These are phyloP conservation scores for Byasa hedistus DNA, from an alignment of 2,888 invertebrate genomes.

Conservation along the genomic window DNA sequence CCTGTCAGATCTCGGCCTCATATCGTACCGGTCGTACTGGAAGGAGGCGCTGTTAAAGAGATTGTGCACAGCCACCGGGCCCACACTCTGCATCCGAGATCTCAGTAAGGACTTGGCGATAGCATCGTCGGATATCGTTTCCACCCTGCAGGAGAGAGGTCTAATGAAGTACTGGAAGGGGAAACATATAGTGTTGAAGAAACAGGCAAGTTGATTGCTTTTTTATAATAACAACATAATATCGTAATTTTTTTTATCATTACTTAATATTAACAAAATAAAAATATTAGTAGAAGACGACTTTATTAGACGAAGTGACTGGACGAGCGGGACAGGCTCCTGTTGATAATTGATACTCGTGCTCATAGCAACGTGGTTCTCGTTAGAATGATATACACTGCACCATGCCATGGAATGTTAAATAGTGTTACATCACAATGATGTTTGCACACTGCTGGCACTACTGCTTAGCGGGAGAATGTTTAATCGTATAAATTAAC, in stretches of 20 bases:
- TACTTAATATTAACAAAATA: background rate
- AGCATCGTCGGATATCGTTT: conserved; percentile 98
- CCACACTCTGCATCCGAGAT: conserved; percentile 94
- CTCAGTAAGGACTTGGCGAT: conserved; percentile 94
- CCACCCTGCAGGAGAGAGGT: conserved; percentile 96
- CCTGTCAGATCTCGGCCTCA: conserved; percentile 96
- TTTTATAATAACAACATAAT: background rate
- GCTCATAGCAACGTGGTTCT: too few species aligned
- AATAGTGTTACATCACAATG: too few species aligned
- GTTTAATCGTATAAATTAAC: too few species aligned
- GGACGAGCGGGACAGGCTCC: too few species aligned
- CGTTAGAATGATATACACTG: too few species aligned
- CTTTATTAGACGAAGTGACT: too few species aligned
- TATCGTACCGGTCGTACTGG: conserved; percentile 99
- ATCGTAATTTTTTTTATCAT: too few species aligned
- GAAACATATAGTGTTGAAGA: conserved; percentile 96
- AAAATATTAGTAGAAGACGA: background rate
- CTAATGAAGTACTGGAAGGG: conserved; percentile 99
- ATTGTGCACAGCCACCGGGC: conserved; percentile 92
- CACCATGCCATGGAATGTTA: too few species aligned
- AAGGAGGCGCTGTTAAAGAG: conserved; percentile 96
- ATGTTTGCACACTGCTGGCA: too few species aligned
- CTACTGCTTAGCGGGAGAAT: too few species aligned
- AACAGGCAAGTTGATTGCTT: conserved; percentile 83
- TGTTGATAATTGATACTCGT: too few species aligned